Percentiles rank a stretch among this genome's conserved stretches.
Evolutionary conservation across 2,113 vertebrate species (phyloP).

Genomic region (Phaetusa simplex): DNA sequence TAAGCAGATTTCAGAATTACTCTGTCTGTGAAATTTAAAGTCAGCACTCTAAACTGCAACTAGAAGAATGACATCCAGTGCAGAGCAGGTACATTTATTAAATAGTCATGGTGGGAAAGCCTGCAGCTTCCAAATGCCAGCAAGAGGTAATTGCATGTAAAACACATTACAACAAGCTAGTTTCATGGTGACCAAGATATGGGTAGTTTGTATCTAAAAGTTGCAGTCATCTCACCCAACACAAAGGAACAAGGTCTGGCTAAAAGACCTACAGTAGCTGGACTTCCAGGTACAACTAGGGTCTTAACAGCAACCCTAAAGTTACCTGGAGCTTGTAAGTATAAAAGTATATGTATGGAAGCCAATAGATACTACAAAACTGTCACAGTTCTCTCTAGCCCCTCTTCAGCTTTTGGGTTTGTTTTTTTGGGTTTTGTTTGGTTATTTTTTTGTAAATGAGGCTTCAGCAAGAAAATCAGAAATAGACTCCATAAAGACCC

Average conservation of each 20-base stretch:
- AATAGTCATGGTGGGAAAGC: background rate
- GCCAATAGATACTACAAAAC: background rate
- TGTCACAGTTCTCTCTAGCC: background rate
- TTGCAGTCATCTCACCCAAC: background rate
- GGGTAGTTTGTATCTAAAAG: background rate
- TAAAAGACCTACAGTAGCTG: background rate
- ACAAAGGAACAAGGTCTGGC: background rate
- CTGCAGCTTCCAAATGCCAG: background rate
- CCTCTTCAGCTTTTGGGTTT: too few species aligned
- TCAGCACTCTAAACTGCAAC: background rate
- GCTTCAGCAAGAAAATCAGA: background rate
- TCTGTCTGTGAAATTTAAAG: background rate
- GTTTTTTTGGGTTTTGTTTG: background rate
- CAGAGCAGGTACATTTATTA: background rate
- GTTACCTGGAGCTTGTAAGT: background rate
- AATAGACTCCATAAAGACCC: background rate
- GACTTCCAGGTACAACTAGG: background rate
- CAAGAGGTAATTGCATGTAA: background rate
- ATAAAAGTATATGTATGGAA: background rate
- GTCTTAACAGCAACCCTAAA: background rate
- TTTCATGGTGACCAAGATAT: background rate
- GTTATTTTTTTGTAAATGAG: background rate
- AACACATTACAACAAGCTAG: background rate
- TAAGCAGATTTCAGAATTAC: background rate
- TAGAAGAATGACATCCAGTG: background rate